Base-by-base conservation (phyloP, 2,113 vertebrate species). In the Antigone vipio region DNA sequence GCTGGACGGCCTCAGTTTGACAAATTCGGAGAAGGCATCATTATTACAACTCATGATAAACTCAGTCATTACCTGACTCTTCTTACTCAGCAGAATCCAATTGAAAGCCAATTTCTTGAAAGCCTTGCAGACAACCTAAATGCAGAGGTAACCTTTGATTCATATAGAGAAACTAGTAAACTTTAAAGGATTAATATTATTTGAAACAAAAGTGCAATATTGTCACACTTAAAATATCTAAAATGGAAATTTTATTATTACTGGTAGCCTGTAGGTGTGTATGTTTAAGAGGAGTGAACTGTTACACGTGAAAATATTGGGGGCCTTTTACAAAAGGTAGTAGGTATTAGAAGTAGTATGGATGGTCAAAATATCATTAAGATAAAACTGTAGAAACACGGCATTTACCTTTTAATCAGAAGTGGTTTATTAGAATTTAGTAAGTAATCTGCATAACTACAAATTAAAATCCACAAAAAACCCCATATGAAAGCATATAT, bases 61-160 rank as follows among this genome's bases (percentile, higher is more conserved):
- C 99, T 99, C 97, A 99, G 99, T 93, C 99, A 99, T 96, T 99
- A 99, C 98, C 97, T 99, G 84, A 99, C 99, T 82, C 98, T 99
- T 88, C 99, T 99, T 69, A 99, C 99, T 38, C 99, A 99, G 97
- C 99, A 99, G 98, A 99, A 99, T 96, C 99, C 99, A 95, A 99
- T 99, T 86, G 99, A 99, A 98, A 99, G 99, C 89, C 99, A 99
- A 97, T 99, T 99, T 98, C 98, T 99, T 93, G 98, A 98, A 98
- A 99, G 99, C 92, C 98, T 99, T 94, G 98, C 99, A 17, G 99
- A 99, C 98, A 99, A 99, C 97, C 98, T 99, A 59, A 99, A 99
- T 75, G 99, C 99, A 49, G 99, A 99, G 99, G 99, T 99, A 97
- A 97, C 71, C 35, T 89, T 85, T 86, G 30, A 60, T 69, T 74